Base-by-base conservation (phyloP, 2,113 vertebrate genomes). In the Silurus meridionalis region DNA sequence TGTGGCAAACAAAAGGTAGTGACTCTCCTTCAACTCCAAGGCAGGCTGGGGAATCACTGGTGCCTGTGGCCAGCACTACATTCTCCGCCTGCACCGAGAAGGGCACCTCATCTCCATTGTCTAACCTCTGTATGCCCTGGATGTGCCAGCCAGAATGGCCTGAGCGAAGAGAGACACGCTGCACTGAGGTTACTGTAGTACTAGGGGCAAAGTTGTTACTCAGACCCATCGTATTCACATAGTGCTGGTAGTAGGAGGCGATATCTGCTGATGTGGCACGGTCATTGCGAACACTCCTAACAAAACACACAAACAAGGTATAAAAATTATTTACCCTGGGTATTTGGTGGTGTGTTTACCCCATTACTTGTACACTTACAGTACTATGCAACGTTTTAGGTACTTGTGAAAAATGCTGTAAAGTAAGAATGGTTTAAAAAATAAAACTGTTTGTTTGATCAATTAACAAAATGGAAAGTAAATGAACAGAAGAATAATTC, bases 181-280 rank as follows among this genome's bases (percentile, higher is more conserved):
- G 93, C 89, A 79, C 67, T 1, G 92, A 92, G 82, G 94, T 95
- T 79, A 95, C 94, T 0, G 90, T 91, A 86, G 93, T 95, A 14
- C 92, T 91, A 21, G 90, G 91, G 63, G 92, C 94, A 13, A 96
- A 96, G 91, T 85, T 95, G 52, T 92, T 88, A 91, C 93, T 92
- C 85, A 96, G 87, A 2, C 92, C 92, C 95, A 94, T 95, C 87
- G 90, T 87, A 69, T 88, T 91, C 64, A 96, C 94, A 46, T 95
- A 96, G 92, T 96, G 94, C 52, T 96, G 93, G 84, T 96, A 96
- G 90, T 96, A 96, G 19, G 94, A 95, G 11, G 95, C 95, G 0
- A 96, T 95, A 90, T 96, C 95, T 1, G 94, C 93, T 0, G 95
- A 93, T 0, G 95, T 96, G 87, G 94, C 95, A 0, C 95, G 93